A percentile compares a stretch with the other conserved stretches of the same genome.
Evolutionary conservation across 2,797 vertebrate species (phyloP).

Genomic region (Intellagama lesueurii): DNA sequence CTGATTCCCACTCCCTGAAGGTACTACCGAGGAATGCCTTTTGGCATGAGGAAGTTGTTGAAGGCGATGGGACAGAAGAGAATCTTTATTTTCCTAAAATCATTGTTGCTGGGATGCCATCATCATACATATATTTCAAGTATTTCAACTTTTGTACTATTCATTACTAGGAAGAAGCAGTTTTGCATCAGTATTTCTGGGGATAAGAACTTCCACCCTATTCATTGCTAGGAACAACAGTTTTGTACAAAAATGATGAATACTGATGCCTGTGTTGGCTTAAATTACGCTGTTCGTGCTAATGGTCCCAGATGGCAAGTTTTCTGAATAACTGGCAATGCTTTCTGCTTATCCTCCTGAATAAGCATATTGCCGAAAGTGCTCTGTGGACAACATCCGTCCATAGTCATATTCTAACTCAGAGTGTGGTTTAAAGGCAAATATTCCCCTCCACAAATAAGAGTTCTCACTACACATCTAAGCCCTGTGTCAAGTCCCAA

Average conservation of each 20-base stretch:
- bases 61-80: too few relatives aligned
- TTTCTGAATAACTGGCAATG: conserved; percentile 41
- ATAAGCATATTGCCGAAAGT: conserved; percentile 2
- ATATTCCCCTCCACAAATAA: conserved; percentile 30
- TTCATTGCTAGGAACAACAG: not conserved
- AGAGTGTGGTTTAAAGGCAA: conserved; percentile 20
- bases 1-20: too few relatives aligned
- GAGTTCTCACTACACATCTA: conserved; percentile 18
- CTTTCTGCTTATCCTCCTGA: conserved; percentile 31
- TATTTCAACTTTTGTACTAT: too few relatives aligned
- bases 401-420: conserved; percentile 36
- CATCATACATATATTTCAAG: too few relatives aligned
- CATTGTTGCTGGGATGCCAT: too few relatives aligned
- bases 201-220: conserved; percentile 7
- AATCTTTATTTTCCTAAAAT: too few relatives aligned
- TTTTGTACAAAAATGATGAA: not conserved
- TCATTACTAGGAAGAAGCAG: not conserved
- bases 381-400: not conserved
- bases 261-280: not conserved
- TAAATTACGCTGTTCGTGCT: conserved; percentile 14
- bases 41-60: too few relatives aligned
- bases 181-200: not conserved
- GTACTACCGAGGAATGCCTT: too few relatives aligned
- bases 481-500: conserved; percentile 26
- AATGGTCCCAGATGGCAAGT: conserved; percentile 12